These are phyloP conservation scores for Anthophora plumipes DNA, from an alignment of 2,888 invertebrate species.

Conservation along the genomic window DNA sequence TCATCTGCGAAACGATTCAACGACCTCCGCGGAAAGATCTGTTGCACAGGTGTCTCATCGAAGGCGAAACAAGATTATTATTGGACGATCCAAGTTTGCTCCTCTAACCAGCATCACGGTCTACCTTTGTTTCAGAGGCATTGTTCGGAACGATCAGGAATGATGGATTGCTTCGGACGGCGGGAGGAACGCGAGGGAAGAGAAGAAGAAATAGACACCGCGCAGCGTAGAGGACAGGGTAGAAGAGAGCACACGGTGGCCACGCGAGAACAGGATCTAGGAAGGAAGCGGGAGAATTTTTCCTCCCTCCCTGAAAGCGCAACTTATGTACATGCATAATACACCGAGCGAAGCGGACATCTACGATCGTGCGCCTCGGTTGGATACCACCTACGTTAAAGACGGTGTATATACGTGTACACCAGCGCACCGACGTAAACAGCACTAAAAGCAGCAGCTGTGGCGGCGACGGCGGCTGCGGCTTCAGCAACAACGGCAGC, in stretches of 20 bases:
- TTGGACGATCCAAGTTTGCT: too few species aligned
- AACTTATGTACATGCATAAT: slow-evolving; percentile 66
- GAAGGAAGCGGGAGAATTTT: slow-evolving; percentile 8
- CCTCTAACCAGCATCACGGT: not conserved
- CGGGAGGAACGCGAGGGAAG: not conserved
- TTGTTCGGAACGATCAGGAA: not conserved
- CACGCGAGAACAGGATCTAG: slow-evolving; percentile 1
- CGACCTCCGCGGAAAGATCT: slow-evolving; percentile 7
- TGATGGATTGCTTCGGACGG: not conserved
- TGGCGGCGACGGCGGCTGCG: slow-evolving; percentile 16
- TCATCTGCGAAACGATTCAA: slow-evolving; percentile 34
- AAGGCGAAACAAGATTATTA: not conserved
- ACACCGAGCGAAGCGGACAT: slow-evolving; percentile 49
- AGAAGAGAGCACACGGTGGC: not conserved
- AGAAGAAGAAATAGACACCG: not conserved
- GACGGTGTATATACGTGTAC: too few species aligned
- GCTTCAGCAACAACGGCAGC: slow-evolving; percentile 38
- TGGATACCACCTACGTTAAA: slow-evolving; percentile 76
- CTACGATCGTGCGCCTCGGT: slow-evolving; percentile 51
- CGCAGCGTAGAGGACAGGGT: not conserved
- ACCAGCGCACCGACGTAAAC: slow-evolving; percentile 45
- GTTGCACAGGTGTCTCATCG: not conserved
- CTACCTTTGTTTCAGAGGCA: not conserved
- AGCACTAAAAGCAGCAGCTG: slow-evolving; percentile 51
- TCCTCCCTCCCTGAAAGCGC: slow-evolving; percentile 25